These are phyloP conservation scores for Melitaea cinxia DNA, from an alignment of 1,140 invertebrate species.

Conservation along the genomic window DNA sequence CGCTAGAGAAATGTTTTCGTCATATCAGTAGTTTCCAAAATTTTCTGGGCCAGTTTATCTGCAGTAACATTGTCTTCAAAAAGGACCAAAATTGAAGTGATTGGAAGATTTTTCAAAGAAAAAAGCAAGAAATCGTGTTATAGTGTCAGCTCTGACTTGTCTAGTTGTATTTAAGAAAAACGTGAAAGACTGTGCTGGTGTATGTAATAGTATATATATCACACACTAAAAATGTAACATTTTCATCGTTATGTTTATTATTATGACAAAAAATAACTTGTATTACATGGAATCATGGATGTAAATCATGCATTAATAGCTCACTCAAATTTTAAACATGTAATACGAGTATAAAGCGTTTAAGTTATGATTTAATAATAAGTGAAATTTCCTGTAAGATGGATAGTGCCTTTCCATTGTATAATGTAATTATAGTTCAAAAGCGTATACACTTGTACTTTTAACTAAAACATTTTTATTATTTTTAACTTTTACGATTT, in stretches of 20 bases:
- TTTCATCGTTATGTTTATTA: no score
- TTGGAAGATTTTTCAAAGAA: constrained; percentile 18
- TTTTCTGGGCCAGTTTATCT: constrained; percentile 42
- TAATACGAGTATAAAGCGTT: background rate
- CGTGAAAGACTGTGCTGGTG: constrained; percentile 53
- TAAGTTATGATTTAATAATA: background rate
- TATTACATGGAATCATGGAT: background rate
- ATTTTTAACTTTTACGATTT: constrained; percentile 1
- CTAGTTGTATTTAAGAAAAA: constrained; percentile 43
- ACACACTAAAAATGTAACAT: no score
- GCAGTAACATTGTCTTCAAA: constrained; percentile 56
- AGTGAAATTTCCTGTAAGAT: constrained; percentile 54
- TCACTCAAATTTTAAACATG: background rate
- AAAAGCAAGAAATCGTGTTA: background rate
- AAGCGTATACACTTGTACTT: constrained; percentile 24
- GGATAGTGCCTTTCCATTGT: constrained; percentile 73
- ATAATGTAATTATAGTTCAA: constrained; percentile 27
- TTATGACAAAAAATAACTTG: background rate
- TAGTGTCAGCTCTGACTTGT: constrained; percentile 23
- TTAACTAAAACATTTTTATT: constrained; percentile 11
- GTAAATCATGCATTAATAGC: background rate
- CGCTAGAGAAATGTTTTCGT: constrained; percentile 55
- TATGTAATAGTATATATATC: constrained; percentile 18
- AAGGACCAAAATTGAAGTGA: constrained; percentile 60
- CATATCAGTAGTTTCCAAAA: constrained; percentile 72